Evolutionary conservation across 2,888 invertebrate genomes (phyloP).

Genomic region (Antitype chi): DNA sequence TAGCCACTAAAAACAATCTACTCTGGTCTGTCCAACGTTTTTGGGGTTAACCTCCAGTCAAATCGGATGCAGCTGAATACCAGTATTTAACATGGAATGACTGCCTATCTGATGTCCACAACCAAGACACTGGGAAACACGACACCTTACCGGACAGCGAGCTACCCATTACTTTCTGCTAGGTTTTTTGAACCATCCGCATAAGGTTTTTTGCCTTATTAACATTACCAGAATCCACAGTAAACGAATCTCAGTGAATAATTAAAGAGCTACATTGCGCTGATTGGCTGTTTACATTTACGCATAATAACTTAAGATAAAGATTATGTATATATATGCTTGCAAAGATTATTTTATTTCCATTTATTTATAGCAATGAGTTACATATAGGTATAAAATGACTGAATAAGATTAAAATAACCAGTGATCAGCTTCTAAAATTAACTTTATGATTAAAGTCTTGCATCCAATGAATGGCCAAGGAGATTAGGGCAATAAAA

Average conservation of each 20-base stretch:
- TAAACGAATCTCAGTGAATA: background rate
- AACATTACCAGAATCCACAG: background rate
- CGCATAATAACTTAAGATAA: slow-evolving; percentile 13
- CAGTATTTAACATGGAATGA: background rate
- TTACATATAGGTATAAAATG: slow-evolving; percentile 5
- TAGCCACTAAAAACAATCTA: background rate
- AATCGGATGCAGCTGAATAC: background rate
- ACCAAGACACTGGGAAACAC: background rate
- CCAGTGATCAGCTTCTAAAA: slow-evolving; percentile 8
- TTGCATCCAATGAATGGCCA: slow-evolving; percentile 10
- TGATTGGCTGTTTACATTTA: background rate
- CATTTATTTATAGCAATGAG: slow-evolving; percentile 27
- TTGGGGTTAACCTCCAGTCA: background rate
- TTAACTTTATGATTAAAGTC: slow-evolving; percentile 12
- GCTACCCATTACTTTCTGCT: no score
- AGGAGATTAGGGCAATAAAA: slow-evolving; percentile 45
- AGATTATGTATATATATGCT: background rate
- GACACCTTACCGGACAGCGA: no score
- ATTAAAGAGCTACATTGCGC: background rate
- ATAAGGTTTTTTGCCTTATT: background rate
- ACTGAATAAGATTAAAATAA: slow-evolving; percentile 32
- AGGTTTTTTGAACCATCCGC: background rate
- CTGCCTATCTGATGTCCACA: background rate
- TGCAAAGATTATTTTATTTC: background rate
- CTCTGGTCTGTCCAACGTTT: background rate